These are phyloP conservation scores for Anguilla obscura DNA, from an alignment of 2,797 vertebrate genomes.

Conservation along the genomic window DNA sequence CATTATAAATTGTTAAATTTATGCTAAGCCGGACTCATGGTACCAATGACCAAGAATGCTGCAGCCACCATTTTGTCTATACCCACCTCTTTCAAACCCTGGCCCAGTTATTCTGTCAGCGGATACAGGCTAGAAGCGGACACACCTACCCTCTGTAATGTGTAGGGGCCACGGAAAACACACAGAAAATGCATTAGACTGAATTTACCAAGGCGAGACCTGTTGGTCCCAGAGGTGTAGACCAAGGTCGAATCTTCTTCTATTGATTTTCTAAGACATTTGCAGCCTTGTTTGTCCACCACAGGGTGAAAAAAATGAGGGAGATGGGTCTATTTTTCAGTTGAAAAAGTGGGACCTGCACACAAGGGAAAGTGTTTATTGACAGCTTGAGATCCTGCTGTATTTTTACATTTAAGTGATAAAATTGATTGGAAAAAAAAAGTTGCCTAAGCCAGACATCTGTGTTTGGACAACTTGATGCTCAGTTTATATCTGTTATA, in stretches of 20 bases:
- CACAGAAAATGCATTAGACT: conserved; percentile 20
- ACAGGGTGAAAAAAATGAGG: neutral
- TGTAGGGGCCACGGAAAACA: neutral
- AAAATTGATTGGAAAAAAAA: neutral
- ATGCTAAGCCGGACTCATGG: neutral
- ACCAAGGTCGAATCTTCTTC: neutral
- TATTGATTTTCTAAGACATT: conserved; percentile 1
- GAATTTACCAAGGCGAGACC: neutral
- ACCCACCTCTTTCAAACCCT: neutral
- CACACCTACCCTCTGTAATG: neutral
- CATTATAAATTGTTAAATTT: neutral
- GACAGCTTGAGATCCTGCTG: neutral
- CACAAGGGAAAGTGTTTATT: neutral
- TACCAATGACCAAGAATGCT: neutral
- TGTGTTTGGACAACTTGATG: neutral
- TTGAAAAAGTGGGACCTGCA: neutral
- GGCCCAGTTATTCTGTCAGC: neutral
- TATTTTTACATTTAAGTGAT: conserved; percentile 1
- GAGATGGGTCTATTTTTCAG: neutral
- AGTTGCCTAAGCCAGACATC: neutral
- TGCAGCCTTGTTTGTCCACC: conserved; percentile 11
- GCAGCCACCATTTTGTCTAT: neutral
- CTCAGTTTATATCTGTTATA: neutral
- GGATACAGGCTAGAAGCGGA: neutral
- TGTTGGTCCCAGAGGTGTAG: neutral